Evolutionary conservation across 1,140 invertebrate genomes (phyloP).

Genomic region (Calycopis cecrops): DNA sequence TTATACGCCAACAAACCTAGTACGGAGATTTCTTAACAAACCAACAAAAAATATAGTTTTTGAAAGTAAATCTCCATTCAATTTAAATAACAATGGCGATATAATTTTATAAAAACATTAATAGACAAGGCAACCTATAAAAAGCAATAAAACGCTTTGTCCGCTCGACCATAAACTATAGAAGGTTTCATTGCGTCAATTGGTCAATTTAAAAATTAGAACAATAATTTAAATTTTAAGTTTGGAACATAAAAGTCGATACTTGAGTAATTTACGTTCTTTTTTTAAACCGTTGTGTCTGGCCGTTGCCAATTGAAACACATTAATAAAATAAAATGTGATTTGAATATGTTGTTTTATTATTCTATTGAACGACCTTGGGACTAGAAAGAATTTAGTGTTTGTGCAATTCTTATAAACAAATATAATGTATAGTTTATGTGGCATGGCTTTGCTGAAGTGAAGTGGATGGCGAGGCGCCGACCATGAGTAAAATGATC

Average conservation of each 20-base stretch:
- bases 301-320: slow-evolving; percentile 24
- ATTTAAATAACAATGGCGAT: slow-evolving; percentile 4
- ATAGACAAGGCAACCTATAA: neutral
- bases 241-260: slow-evolving; percentile 7
- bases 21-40: too few relatives aligned
- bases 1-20: too few relatives aligned
- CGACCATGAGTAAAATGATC: too few relatives aligned
- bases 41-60: too few relatives aligned
- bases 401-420: too few relatives aligned
- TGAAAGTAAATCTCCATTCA: neutral
- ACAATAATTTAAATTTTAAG: slow-evolving; percentile 11
- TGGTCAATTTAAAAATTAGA: slow-evolving; percentile 12
- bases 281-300: slow-evolving; percentile 1
- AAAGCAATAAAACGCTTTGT: slow-evolving; percentile 7
- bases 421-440: too few relatives aligned
- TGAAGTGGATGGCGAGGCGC: too few relatives aligned
- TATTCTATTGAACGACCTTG: too few relatives aligned
- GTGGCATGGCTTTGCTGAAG: too few relatives aligned
- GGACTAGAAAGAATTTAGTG: too few relatives aligned
- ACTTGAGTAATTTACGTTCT: slow-evolving; percentile 9
- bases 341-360: neutral
- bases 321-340: slow-evolving; percentile 20
- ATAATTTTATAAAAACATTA: slow-evolving; percentile 1
- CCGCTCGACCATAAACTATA: neutral
- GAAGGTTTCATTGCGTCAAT: neutral